Percentiles rank a stretch among this genome's conserved stretches.
phyloP scores from a whole-genome alignment of 2,888 invertebrate genomes.

The Sinopyrophorus schimmeli region DNA sequence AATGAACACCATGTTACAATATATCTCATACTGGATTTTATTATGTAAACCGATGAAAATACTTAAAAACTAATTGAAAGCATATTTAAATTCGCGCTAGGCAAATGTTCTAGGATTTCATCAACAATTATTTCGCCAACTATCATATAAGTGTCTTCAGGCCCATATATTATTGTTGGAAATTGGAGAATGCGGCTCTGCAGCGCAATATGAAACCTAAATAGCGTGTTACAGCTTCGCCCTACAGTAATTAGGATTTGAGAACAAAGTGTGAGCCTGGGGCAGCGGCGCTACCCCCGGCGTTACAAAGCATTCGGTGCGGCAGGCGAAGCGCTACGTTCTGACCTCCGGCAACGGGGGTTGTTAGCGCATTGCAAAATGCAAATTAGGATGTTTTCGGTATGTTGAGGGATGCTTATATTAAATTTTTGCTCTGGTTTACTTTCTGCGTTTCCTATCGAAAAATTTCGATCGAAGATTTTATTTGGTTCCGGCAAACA shows the following conservation, averaged over 20 bases:
- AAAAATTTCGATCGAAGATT: not conserved
- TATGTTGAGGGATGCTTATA: slow-evolving; percentile 35
- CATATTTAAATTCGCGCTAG: too few relatives aligned
- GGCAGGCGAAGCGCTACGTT: slow-evolving; percentile 26
- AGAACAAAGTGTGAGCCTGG: slow-evolving; percentile 46
- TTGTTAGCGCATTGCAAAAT: slow-evolving; percentile 36
- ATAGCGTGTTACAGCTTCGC: slow-evolving; percentile 41
- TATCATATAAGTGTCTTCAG: too few relatives aligned
- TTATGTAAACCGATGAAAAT: too few relatives aligned
- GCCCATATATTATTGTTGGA: slow-evolving; percentile 29
- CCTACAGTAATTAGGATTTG: slow-evolving; percentile 48
- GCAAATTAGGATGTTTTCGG: slow-evolving; percentile 38
- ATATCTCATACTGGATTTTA: too few relatives aligned
- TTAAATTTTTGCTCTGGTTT: slow-evolving; percentile 33
- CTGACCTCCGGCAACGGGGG: slow-evolving; percentile 32
- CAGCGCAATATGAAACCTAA: slow-evolving; percentile 44
- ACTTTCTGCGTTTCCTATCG: slow-evolving; percentile 9
- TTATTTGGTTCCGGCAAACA: too few relatives aligned
- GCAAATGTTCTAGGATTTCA: too few relatives aligned
- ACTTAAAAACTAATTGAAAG: too few relatives aligned
- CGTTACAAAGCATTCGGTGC: slow-evolving; percentile 26
- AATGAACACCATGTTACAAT: too few relatives aligned
- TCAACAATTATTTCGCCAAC: too few relatives aligned
- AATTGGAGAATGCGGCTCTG: slow-evolving; percentile 37
- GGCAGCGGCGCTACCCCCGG: slow-evolving; percentile 32